Percentiles rank a stretch among this genome's conserved stretches.
Conservation (phyloP, 2,888 invertebrate species). For the Torymus tubicola region DNA sequence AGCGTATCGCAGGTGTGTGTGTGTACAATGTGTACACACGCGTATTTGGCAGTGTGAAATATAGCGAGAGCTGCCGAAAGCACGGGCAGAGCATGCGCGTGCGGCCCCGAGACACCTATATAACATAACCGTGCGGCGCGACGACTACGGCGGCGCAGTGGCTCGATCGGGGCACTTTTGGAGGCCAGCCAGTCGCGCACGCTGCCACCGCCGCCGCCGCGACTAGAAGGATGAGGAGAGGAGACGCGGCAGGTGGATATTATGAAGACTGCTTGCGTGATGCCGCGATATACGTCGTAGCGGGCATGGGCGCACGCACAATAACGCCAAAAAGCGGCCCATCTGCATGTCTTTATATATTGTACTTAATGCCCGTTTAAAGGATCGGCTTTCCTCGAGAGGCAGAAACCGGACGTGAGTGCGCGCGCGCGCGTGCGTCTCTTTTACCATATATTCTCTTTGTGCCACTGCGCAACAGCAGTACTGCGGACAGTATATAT, state of each 20-base stretch:
- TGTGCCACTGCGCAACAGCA: too few relatives aligned
- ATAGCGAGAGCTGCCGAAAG: too few relatives aligned
- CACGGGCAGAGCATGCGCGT: too few relatives aligned
- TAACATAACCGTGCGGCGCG: neutral
- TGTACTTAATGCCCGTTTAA: neutral
- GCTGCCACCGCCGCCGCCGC: too few relatives aligned
- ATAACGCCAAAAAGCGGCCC: neutral
- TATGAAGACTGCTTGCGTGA: too few relatives aligned
- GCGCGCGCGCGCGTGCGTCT: too few relatives aligned
- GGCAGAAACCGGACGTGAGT: slow-evolving; percentile 6
- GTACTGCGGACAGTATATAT: neutral
- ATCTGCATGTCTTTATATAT: slow-evolving; percentile 30
- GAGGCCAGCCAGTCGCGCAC: slow-evolving; percentile 45
- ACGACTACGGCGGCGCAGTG: neutral
- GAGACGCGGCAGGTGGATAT: slow-evolving; percentile 35
- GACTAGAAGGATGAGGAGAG: slow-evolving; percentile 17
- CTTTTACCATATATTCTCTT: too few relatives aligned
- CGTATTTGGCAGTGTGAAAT: too few relatives aligned
- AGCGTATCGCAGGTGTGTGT: too few relatives aligned
- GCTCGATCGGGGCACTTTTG: slow-evolving; percentile 23
- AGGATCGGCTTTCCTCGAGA: slow-evolving; percentile 16
- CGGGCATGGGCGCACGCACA: neutral
- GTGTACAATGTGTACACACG: too few relatives aligned
- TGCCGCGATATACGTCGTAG: too few relatives aligned
- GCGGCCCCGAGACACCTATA: too few relatives aligned